Percentiles rank a stretch among this genome's conserved stretches.
These are phyloP conservation scores for Eupithecia subfuscata DNA, from an alignment of 2,888 invertebrate species.

Conservation along the genomic window DNA sequence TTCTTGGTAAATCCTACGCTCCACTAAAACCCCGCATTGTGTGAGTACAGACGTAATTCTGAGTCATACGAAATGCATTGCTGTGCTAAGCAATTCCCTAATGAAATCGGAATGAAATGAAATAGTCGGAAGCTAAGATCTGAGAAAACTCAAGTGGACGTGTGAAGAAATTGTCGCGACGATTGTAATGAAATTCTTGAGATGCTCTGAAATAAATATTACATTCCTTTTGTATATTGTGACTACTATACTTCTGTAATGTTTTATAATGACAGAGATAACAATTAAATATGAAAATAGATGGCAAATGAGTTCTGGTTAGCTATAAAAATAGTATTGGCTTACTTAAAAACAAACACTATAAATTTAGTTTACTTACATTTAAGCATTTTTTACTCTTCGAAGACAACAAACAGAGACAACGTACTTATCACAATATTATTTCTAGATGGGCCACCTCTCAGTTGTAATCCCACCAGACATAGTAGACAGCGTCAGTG, in stretches of 20 bases:
- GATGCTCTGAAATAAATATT: slow-evolving; percentile 11
- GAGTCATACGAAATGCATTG: slow-evolving; percentile 36
- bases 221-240: neutral
- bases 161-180: slow-evolving; percentile 26
- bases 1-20: slow-evolving; percentile 37
- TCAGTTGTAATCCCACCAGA: slow-evolving; percentile 95
- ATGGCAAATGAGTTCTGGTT: neutral
- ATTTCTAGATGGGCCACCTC: slow-evolving; percentile 90
- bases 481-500: slow-evolving; percentile 90
- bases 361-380: neutral
- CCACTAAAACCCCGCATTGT: slow-evolving; percentile 28
- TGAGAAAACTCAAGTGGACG: slow-evolving; percentile 25
- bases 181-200: slow-evolving; percentile 25
- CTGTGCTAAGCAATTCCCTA: slow-evolving; percentile 28
- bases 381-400: neutral
- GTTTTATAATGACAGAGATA: neutral
- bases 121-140: slow-evolving; percentile 21
- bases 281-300: neutral
- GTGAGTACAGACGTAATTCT: slow-evolving; percentile 38
- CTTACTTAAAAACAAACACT: too few relatives aligned
- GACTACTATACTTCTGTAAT: neutral
- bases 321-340: neutral
- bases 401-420: neutral
- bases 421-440: neutral
- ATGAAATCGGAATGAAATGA: slow-evolving; percentile 36